Base-by-base conservation (phyloP, 2,797 vertebrate genomes). In the Anomalospiza imberbis region DNA sequence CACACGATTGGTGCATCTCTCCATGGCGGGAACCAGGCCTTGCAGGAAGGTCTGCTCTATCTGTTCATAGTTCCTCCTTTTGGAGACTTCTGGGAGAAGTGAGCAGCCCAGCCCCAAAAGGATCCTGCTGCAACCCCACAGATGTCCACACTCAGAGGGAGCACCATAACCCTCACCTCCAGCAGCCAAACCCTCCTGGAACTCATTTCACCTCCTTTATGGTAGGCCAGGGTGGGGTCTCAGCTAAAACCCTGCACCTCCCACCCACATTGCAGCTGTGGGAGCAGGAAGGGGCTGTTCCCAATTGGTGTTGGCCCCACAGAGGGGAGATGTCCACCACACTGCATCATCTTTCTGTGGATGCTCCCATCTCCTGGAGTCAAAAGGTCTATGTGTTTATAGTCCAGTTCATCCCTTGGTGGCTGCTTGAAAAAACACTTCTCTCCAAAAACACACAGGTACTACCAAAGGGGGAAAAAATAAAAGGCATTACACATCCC, bases 111-210 rank as follows among this genome's bases (percentile, higher is more conserved):
- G 9, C 26, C 24, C 11, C 31, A 65, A 50, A 0, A 0, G 45
- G 11, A 6, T 14, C 13, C 53, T 12, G 5, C 16, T 47, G 7
- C 68, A 29, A 2, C 5, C 25, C 34, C 47, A 68, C 66, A 78
- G 28, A 10, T 61, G 4, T 1, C 13, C 17, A 10, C 10, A 2
- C 26, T 51, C 5, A 48, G 2, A 25, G 5, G 5, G 14, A 88
- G 1, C 24, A 57, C 4, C 50, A 42, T 53, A 68, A 5, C 2
- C 16, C 22, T 11, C 1, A 0, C 15, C 16, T 16, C 17, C 50
- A 54, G 3, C 47, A 73, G 6, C 28, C 28, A 78, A 54, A 48
- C 7, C 7, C 8, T 0, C 3, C 0, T 0, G 0, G 1, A 0
- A 0, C 15, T 16, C 19, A 0, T 50, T 76, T 10, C 21, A 8